phyloP scores from a whole-genome alignment of 1,140 invertebrate species.

The Oedothorax gibbosus region DNA sequence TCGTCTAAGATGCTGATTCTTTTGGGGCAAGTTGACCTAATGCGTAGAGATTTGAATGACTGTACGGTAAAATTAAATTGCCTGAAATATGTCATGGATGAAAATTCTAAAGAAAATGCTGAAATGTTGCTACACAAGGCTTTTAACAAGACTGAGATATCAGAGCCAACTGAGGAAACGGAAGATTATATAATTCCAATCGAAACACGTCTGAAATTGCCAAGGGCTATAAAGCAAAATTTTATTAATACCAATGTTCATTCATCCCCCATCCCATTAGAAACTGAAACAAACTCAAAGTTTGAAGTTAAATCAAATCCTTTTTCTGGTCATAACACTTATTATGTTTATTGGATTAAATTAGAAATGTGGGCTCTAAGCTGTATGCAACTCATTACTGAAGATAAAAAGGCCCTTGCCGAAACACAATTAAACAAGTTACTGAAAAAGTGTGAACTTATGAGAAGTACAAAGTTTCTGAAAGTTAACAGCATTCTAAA shows the following conservation, averaged over 20 bases:
- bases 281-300: neutral
- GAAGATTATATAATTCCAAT: neutral
- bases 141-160: neutral
- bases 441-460: slow-evolving; percentile 3
- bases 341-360: slow-evolving; percentile 4
- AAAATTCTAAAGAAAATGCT: slow-evolving; percentile 2
- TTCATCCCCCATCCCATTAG: slow-evolving; percentile 26
- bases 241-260: slow-evolving; percentile 22
- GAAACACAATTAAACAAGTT: slow-evolving; percentile 25
- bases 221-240: slow-evolving; percentile 23
- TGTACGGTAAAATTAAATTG: slow-evolving; percentile 47
- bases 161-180: neutral
- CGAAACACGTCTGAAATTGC: neutral
- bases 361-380: slow-evolving; percentile 24
- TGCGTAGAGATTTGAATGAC: slow-evolving; percentile 31
- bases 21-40: slow-evolving; percentile 32
- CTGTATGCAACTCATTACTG: slow-evolving; percentile 1
- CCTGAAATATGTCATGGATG: slow-evolving; percentile 46
- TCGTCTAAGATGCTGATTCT: slow-evolving; percentile 23
- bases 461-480: neutral
- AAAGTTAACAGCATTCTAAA: neutral
- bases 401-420: neutral
- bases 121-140: slow-evolving; percentile 18
- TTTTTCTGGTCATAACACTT: neutral
- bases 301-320: slow-evolving; percentile 17